Conservation (phyloP, 2,888 invertebrate genomes). For the Ganaspis brasiliensis region DNA sequence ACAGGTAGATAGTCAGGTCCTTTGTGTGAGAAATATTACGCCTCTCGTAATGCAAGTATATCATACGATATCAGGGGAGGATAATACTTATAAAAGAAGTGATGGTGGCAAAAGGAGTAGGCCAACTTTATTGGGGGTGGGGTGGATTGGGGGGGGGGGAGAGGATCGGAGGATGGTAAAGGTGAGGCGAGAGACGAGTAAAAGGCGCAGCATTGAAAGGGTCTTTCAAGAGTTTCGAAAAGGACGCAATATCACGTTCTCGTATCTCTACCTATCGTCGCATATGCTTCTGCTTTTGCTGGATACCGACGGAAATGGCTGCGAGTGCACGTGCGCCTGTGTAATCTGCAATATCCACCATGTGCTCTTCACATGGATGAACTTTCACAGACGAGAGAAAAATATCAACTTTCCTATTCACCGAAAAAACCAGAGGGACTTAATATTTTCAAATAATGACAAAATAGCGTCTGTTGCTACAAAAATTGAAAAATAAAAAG, state of each 20-base stretch:
- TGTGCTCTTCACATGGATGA: constrained; percentile 36
- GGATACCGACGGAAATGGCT: constrained; percentile 33
- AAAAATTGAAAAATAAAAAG: too few species aligned
- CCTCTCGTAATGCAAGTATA: constrained; percentile 10
- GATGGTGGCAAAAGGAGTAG: neutral
- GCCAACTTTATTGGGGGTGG: neutral
- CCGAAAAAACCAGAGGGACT: neutral
- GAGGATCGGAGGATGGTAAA: neutral
- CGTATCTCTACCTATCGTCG: constrained; percentile 34
- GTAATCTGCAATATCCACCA: constrained; percentile 41
- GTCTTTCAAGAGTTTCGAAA: constrained; percentile 37
- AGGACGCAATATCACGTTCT: constrained; percentile 38
- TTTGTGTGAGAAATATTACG: constrained; percentile 17
- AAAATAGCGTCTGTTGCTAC: too few species aligned
- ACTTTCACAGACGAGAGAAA: constrained; percentile 11
- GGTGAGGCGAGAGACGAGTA: constrained; percentile 16
- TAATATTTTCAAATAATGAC: constrained; percentile 27
- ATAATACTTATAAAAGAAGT: constrained; percentile 11
- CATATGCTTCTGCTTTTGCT: constrained; percentile 31
- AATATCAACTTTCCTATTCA: constrained; percentile 21
- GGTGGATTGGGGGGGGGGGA: too few species aligned
- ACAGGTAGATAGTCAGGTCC: neutral
- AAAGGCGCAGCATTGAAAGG: constrained; percentile 14
- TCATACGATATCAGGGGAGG: neutral
- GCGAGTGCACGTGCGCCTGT: constrained; percentile 28